Base-by-base conservation (phyloP, 1,140 invertebrate species). In the Vanessa tameamea region DNA sequence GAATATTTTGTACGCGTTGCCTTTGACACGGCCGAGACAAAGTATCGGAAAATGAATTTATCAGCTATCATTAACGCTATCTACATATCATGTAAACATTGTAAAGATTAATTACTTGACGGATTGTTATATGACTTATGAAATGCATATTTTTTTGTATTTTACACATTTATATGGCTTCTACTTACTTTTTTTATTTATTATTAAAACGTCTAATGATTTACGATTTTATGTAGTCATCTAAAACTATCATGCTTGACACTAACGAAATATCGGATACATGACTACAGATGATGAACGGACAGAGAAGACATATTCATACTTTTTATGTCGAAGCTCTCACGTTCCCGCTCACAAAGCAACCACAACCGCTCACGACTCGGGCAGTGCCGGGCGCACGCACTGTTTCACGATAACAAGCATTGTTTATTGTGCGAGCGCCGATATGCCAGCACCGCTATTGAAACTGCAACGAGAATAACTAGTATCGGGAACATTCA, bases 401-500 rank as follows among this genome's bases (percentile, higher is more conserved):
- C 43, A 68, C 53, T 23, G 53, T 23, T 57, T 55, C 64, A 69
- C 76, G 64, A 76, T 76, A 68, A 65, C 67, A 72, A n/a, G 64
- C 76, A 37, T 72, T 78, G 76, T 75, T 69, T 64, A 74, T 78
- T 78, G 64, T 74, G 68, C 68, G 20, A 67, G 71, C 69, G 63
- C 55, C 51, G 51, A 53, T 53, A 59, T 26, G 31, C 26, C 23
- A 6, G 26, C 16, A n/a, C 8, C 16, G 57, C 57, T 13, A 61
- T 61, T 61, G 57, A 61, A 61, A 61, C n/a, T 55, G 2, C 57
- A 61, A 61, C 57, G 57, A 61, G 57, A 61, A 61, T 57, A 57
- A 57, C 53, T 57, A 57, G 14, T 37, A 61, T 61, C 31, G 57
- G 48, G 31, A 37, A 61, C 26, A 61, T 61, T 61, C 6, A 12